Evolutionary conservation across 1,140 invertebrate genomes (phyloP).

Genomic region (Diachasma alloeum): DNA sequence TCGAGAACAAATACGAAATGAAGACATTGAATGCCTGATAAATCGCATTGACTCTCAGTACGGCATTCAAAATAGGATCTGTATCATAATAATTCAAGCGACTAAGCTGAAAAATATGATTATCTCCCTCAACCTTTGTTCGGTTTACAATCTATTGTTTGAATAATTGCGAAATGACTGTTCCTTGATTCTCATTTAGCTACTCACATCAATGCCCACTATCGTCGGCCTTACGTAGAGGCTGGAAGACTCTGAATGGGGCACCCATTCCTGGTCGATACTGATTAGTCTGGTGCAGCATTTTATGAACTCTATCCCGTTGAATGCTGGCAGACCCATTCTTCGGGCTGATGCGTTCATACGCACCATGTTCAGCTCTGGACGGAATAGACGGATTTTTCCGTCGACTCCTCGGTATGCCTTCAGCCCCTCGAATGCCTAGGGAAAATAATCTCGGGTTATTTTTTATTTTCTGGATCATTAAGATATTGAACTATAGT

Average conservation of each 20-base stretch:
- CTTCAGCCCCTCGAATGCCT: conserved; percentile 99
- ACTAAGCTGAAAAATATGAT: neutral
- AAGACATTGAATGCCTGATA: too few relatives aligned
- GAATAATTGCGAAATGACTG: conserved; percentile 2
- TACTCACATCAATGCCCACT: conserved; percentile 94
- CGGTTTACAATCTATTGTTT: conserved; percentile 9
- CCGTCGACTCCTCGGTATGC: conserved; percentile 94
- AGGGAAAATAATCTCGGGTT: conserved; percentile 46
- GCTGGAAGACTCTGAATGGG: conserved; percentile 85
- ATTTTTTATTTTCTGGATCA: conserved; percentile 12
- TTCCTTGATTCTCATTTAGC: neutral
- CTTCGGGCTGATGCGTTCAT: conserved; percentile 88
- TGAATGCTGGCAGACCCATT: conserved; percentile 90
- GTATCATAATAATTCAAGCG: neutral
- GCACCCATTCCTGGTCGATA: conserved; percentile 98
- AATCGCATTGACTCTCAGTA: too few relatives aligned
- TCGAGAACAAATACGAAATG: too few relatives aligned
- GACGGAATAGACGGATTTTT: conserved; percentile 93
- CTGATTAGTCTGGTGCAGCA: conserved; percentile 87
- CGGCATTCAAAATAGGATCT: neutral
- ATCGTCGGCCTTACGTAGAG: conserved; percentile 96
- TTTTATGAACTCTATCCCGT: conserved; percentile 85
- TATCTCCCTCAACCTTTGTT: conserved; percentile 16
- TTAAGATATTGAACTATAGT: too few relatives aligned
- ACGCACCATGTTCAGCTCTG: conserved; percentile 93